Conservation (phyloP, 2,113 vertebrate genomes). For the Sturnira hondurensis region DNA sequence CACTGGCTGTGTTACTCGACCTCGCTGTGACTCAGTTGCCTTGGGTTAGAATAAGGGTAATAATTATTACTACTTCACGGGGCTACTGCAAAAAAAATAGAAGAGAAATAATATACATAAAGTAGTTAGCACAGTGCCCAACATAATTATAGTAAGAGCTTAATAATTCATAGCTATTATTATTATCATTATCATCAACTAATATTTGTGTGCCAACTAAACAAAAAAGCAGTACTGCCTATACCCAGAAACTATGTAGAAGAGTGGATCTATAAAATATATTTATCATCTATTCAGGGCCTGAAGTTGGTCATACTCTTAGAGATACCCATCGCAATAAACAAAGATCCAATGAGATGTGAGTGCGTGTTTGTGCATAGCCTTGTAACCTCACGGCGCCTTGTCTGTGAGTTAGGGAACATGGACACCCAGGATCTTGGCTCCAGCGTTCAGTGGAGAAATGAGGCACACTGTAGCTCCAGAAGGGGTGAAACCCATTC, state of each 20-base stretch:
- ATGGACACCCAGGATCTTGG: background rate
- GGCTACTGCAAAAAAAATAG: background rate
- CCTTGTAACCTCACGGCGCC: background rate
- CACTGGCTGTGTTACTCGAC: constrained; percentile 1
- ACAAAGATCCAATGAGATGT: background rate
- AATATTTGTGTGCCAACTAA: background rate
- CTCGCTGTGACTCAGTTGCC: constrained; percentile 58
- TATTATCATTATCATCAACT: background rate
- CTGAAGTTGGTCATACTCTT: background rate
- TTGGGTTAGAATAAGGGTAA: constrained; percentile 35
- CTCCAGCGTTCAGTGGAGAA: background rate
- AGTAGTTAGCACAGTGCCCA: background rate
- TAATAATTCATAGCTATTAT: constrained; percentile 22
- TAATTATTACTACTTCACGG: constrained; percentile 22
- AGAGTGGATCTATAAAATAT: background rate
- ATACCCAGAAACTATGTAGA: background rate
- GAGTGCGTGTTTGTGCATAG: background rate
- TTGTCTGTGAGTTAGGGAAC: background rate
- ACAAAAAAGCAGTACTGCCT: constrained; percentile 21
- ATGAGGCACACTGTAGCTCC: background rate
- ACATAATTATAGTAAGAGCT: constrained; percentile 20
- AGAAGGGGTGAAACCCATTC: background rate
- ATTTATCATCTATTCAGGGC: background rate
- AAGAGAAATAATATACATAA: background rate
- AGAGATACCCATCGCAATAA: background rate